Evolutionary conservation across 2,797 vertebrate genomes (phyloP).

Genomic region (Karalla daura): DNA sequence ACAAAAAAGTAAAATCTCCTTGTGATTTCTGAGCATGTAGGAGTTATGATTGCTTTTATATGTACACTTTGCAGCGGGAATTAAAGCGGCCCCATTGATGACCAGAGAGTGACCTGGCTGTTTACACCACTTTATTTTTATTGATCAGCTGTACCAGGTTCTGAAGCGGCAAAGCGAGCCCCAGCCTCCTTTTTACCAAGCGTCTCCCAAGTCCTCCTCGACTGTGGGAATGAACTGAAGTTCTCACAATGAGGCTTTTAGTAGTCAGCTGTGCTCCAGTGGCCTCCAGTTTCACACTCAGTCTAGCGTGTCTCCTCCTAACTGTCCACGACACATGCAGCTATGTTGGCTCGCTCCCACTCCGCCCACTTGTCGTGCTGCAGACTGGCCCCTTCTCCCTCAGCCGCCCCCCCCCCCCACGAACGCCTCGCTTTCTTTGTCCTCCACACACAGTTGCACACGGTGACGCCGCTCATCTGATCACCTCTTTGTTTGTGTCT

Average conservation of each 20-base stretch:
- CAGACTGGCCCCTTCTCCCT: slow-evolving; percentile 10
- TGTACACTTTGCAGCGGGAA: neutral
- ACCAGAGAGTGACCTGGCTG: neutral
- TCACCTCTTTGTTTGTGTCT: slow-evolving; percentile 57
- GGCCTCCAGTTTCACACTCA: slow-evolving; percentile 85
- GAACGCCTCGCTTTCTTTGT: slow-evolving; percentile 18
- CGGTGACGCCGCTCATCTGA: slow-evolving; percentile 37
- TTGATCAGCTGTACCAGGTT: slow-evolving; percentile 52
- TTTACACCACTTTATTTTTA: slow-evolving; percentile 40
- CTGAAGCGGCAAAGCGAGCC: slow-evolving; percentile 41
- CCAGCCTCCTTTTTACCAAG: slow-evolving; percentile 58
- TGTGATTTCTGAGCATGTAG: slow-evolving; percentile 45
- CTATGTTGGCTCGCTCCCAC: slow-evolving; percentile 39
- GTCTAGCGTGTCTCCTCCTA: slow-evolving; percentile 80
- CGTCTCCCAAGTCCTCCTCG: slow-evolving; percentile 38
- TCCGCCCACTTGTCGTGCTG: slow-evolving; percentile 34
- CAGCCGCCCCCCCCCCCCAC: neutral
- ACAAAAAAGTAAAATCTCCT: slow-evolving; percentile 1
- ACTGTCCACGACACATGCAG: slow-evolving; percentile 63
- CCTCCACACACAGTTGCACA: slow-evolving; percentile 36
- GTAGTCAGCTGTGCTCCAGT: slow-evolving; percentile 80
- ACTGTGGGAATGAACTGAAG: slow-evolving; percentile 71
- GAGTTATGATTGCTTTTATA: slow-evolving; percentile 3
- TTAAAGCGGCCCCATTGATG: neutral
- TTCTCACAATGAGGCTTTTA: slow-evolving; percentile 79